phyloP scores from a whole-genome alignment of 2,888 invertebrate genomes.

The Ophonus ardosiacus region DNA sequence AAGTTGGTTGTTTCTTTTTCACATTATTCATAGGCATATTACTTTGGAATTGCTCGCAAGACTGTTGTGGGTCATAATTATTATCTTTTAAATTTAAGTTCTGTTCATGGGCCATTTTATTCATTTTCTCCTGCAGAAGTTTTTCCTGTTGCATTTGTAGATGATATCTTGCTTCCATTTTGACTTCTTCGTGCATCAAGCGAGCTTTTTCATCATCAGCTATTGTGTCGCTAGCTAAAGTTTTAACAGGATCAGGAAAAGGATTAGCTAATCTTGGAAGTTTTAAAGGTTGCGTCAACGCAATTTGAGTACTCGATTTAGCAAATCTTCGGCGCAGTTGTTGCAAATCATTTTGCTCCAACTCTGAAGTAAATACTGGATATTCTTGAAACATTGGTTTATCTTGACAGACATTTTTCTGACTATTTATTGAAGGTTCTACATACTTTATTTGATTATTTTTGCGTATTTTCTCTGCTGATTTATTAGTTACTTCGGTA shows the following conservation, averaged over 20 bases:
- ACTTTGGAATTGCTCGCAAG: neutral
- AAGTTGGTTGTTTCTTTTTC: constrained; percentile 11
- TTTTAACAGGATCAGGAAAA: constrained; percentile 74
- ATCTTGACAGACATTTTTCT: neutral
- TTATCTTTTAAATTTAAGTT: neutral
- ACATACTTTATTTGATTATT: constrained; percentile 65
- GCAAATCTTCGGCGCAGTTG: constrained; percentile 57
- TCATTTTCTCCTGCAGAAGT: constrained; percentile 7
- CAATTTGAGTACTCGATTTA: constrained; percentile 72
- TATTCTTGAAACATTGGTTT: neutral
- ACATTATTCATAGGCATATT: neutral
- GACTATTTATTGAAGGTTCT: neutral
- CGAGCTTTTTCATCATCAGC: constrained; percentile 74
- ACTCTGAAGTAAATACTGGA: constrained; percentile 41
- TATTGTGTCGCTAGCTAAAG: constrained; percentile 72
- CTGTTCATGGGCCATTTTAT: constrained; percentile 5
- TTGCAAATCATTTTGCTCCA: neutral
- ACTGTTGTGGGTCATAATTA: neutral
- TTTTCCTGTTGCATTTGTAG: constrained; percentile 50
- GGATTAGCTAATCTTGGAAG: constrained; percentile 72
- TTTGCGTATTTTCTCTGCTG: constrained; percentile 45
- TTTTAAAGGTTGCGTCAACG: constrained; percentile 72
- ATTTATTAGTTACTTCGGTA: no score
- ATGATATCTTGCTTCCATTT: constrained; percentile 58
- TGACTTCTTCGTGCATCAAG: constrained; percentile 72